Conservation (phyloP, 2,888 invertebrate genomes). For the Acanthosoma haemorrhoidale region DNA sequence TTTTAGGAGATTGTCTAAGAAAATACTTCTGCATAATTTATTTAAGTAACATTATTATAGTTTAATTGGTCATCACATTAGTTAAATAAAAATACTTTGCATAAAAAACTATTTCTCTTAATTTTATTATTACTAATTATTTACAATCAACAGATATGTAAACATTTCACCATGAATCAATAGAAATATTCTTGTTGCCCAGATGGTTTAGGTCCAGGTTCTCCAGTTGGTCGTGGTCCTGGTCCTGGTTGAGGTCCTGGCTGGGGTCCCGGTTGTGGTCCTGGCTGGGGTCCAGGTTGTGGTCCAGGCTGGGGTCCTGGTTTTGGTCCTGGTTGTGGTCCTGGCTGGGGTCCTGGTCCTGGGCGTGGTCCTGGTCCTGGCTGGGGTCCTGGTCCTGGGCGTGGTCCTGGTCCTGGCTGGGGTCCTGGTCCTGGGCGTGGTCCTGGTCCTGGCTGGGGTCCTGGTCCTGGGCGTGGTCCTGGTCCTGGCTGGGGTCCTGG, state of each 20-base stretch:
- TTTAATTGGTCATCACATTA: no score
- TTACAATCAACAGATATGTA: no score
- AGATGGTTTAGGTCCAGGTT: neutral
- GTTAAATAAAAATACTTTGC: no score
- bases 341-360: slow-evolving; percentile 16
- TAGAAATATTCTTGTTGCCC: no score
- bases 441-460: neutral
- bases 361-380: neutral
- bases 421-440: slow-evolving; percentile 11
- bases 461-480: neutral
- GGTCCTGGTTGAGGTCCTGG: neutral
- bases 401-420: neutral
- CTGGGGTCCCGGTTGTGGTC: neutral
- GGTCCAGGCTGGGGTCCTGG: neutral
- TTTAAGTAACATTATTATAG: no score
- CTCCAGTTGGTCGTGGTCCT: neutral
- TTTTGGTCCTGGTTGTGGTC: neutral
- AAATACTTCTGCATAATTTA: no score
- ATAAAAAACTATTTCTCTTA: no score
- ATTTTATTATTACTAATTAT: no score
- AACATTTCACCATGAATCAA: no score
- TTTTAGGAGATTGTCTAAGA: no score
- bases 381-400: neutral
- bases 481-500: neutral
- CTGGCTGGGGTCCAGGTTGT: neutral